Evolutionary conservation across 23 tunicate genomes (phyloP).

Genomic region (Phallusia fumigata): DNA sequence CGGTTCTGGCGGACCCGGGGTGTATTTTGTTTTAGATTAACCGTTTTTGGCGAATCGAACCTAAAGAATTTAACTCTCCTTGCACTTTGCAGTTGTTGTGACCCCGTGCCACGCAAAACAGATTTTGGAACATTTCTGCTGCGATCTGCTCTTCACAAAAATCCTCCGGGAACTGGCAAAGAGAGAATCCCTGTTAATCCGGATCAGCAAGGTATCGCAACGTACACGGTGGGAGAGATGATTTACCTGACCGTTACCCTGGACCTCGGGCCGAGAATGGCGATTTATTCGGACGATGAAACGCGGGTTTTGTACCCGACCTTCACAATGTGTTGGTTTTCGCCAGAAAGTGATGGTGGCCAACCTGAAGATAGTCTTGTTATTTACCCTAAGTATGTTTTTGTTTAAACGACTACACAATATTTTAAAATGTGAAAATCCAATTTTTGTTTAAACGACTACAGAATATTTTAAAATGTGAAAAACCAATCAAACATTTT

Average conservation of each 20-base stretch:
- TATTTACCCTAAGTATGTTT: neutral
- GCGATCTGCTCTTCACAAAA: constrained; percentile 6
- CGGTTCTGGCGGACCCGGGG: too few relatives aligned
- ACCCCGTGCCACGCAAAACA: neutral
- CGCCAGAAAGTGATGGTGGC: neutral
- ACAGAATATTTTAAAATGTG: too few relatives aligned
- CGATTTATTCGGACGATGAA: constrained; percentile 1
- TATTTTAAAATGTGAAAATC: too few relatives aligned
- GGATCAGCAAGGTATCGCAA: neutral
- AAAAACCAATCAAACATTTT: too few relatives aligned
- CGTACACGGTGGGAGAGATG: constrained; percentile 10
- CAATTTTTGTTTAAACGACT: too few relatives aligned
- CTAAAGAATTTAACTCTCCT: too few relatives aligned
- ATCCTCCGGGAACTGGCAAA: neutral
- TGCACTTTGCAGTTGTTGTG: neutral
- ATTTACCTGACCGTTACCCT: constrained; percentile 5
- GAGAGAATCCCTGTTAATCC: constrained; percentile 2
- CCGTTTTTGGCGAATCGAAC: too few relatives aligned
- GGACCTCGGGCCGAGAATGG: neutral
- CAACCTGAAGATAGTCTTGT: neutral
- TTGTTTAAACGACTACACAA: too few relatives aligned
- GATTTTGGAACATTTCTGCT: neutral
- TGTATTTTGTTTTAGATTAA: too few relatives aligned
- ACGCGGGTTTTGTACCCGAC: neutral
- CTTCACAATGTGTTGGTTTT: neutral